These are phyloP conservation scores for Ursus arctos DNA, from an alignment of 2,113 vertebrate genomes.

Conservation along the genomic window DNA sequence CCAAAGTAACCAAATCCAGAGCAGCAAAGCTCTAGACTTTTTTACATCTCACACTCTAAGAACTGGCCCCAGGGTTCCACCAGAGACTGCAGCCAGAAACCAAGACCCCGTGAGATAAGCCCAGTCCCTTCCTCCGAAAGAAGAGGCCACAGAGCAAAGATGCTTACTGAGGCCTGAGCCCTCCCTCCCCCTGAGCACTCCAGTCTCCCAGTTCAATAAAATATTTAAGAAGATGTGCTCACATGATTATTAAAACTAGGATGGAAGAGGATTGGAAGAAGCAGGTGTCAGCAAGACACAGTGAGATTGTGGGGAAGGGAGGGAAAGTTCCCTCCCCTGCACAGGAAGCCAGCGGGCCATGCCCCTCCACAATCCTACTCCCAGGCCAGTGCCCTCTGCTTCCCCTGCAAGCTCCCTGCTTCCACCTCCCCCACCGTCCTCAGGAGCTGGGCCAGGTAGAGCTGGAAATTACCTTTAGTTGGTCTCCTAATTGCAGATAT, in stretches of 20 bases:
- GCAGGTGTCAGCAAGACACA: not conserved
- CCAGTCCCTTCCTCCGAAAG: not conserved
- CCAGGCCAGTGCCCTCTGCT: not conserved
- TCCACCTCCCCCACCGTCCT: not conserved
- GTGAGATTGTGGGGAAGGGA: not conserved
- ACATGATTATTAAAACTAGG: not conserved
- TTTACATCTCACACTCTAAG: not conserved
- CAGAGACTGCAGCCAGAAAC: not conserved
- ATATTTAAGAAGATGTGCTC: not conserved
- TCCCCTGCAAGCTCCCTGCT: not conserved
- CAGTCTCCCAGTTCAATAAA: not conserved
- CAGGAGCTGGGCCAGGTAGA: not conserved
- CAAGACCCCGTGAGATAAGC: not conserved
- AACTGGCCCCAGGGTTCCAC: not conserved
- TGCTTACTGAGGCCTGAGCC: not conserved
- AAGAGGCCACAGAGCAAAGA: not conserved
- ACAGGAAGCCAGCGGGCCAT: too few species aligned
- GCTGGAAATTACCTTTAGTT: conserved; percentile 17
- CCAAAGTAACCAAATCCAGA: not conserved
- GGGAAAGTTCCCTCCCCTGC: not conserved
- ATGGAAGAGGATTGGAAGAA: not conserved
- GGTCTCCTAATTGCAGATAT: conserved; percentile 27
- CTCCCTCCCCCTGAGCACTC: not conserved
- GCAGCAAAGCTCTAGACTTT: not conserved
- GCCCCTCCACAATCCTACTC: not conserved